Percentiles rank a stretch among this genome's conserved stretches.
These are phyloP conservation scores for Platanista minor DNA, from an alignment of 2,113 vertebrate genomes.

Conservation along the genomic window DNA sequence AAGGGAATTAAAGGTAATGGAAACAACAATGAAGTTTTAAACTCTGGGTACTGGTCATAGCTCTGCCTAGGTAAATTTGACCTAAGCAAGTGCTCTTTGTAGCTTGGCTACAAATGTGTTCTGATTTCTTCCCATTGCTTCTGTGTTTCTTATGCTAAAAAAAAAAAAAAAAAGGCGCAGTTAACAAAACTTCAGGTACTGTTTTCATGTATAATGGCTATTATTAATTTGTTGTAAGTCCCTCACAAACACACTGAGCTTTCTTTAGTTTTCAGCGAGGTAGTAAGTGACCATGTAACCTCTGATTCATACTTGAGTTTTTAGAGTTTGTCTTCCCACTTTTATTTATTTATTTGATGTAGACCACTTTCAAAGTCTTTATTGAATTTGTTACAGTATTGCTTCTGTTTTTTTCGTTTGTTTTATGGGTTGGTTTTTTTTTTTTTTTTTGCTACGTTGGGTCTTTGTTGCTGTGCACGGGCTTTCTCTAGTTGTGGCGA, in stretches of 20 bases:
- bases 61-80: neutral
- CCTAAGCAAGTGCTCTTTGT: neutral
- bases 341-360: neutral
- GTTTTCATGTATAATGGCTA: neutral
- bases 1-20: neutral
- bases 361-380: too few relatives aligned
- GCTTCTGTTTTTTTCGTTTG: too few relatives aligned
- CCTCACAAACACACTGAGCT: neutral
- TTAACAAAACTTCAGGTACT: neutral
- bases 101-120: neutral
- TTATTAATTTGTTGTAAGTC: neutral
- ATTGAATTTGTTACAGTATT: too few relatives aligned
- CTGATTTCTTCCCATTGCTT: neutral
- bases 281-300: neutral
- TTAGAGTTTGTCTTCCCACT: neutral
- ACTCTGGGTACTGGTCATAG: neutral
- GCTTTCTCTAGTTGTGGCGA: too few relatives aligned
- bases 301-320: neutral
- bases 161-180: neutral
- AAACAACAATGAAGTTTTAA: neutral
- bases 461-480: too few relatives aligned
- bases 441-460: too few relatives aligned
- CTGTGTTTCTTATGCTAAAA: neutral
- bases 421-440: too few relatives aligned
- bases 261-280: neutral